phyloP scores from a whole-genome alignment of 2,888 invertebrate species.

The Monoplex corrugatus region DNA sequence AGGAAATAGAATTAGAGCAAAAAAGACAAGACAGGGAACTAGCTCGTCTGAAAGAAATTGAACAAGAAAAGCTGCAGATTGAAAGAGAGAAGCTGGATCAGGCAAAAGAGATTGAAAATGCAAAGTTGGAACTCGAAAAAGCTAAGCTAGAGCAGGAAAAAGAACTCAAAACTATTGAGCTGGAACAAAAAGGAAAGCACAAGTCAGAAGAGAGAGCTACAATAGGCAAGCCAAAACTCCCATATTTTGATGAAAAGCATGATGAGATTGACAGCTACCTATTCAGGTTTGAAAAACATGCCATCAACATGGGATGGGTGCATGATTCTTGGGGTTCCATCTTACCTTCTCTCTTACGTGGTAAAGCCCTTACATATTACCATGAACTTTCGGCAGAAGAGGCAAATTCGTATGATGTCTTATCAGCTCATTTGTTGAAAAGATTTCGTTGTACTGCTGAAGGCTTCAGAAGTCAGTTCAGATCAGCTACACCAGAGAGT shows the following conservation, averaged over 20 bases:
- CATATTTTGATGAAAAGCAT: neutral
- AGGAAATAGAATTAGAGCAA: too few species aligned
- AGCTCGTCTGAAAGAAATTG: too few species aligned
- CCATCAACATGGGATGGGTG: neutral
- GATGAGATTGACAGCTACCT: neutral
- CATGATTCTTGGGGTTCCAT: neutral
- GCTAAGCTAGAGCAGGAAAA: too few species aligned
- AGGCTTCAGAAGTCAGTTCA: neutral
- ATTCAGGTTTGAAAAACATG: neutral
- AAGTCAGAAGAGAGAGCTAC: neutral
- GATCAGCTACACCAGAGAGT: neutral
- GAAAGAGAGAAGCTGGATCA: too few species aligned
- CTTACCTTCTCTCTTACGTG: neutral
- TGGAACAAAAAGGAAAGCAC: neutral
- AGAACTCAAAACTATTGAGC: too few species aligned
- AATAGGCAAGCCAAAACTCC: neutral
- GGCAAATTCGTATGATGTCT: neutral
- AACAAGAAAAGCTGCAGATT: too few species aligned
- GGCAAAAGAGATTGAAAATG: neutral
- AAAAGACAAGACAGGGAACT: too few species aligned
- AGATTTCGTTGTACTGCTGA: too few species aligned
- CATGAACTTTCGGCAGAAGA: neutral
- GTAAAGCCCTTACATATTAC: neutral
- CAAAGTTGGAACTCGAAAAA: neutral
- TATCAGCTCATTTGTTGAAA: neutral